Percentiles rank a stretch among this genome's conserved stretches.
phyloP scores from a whole-genome alignment of 2,888 invertebrate genomes.

The Rhagonycha fulva region DNA sequence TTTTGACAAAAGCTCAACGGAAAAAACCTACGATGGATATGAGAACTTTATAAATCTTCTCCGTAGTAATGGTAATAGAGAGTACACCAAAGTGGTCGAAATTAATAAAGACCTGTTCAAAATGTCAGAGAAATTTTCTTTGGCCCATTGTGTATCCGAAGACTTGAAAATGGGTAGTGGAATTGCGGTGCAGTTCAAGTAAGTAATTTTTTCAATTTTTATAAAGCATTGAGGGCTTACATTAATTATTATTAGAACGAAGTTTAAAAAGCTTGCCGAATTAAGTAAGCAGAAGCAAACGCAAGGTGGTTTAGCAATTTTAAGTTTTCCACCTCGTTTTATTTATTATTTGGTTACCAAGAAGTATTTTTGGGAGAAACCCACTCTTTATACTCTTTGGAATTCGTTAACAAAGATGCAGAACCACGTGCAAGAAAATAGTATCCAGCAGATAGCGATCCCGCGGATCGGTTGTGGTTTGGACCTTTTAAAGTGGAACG shows the following conservation, averaged over 20 bases:
- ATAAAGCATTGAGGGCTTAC: background rate
- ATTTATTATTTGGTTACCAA: constrained; percentile 69
- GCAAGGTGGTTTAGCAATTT: constrained; percentile 58
- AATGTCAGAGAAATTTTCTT: constrained; percentile 56
- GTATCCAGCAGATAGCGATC: constrained; percentile 62
- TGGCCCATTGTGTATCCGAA: constrained; percentile 63
- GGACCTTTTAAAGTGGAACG: constrained; percentile 65
- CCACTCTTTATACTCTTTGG: constrained; percentile 56
- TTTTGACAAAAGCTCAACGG: too few species aligned
- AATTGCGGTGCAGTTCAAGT: constrained; percentile 59
- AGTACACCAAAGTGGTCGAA: constrained; percentile 42
- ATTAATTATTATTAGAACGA: constrained; percentile 37
- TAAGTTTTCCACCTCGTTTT: constrained; percentile 54
- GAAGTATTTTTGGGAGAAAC: constrained; percentile 57
- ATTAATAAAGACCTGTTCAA: constrained; percentile 59
- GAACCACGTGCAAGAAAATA: constrained; percentile 53
- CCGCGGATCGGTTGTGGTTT: constrained; percentile 71
- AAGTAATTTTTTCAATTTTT: constrained; percentile 16
- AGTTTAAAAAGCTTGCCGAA: constrained; percentile 48
- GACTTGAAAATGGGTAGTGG: constrained; percentile 63
- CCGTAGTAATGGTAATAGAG: too few species aligned
- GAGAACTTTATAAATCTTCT: too few species aligned
- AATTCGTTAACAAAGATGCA: constrained; percentile 54
- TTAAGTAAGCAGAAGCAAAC: constrained; percentile 48
- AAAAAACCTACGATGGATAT: too few species aligned